Percentiles rank a stretch among this genome's conserved stretches.
These are phyloP conservation scores for Lasius platythorax DNA, from an alignment of 2,888 invertebrate genomes.

Conservation along the genomic window DNA sequence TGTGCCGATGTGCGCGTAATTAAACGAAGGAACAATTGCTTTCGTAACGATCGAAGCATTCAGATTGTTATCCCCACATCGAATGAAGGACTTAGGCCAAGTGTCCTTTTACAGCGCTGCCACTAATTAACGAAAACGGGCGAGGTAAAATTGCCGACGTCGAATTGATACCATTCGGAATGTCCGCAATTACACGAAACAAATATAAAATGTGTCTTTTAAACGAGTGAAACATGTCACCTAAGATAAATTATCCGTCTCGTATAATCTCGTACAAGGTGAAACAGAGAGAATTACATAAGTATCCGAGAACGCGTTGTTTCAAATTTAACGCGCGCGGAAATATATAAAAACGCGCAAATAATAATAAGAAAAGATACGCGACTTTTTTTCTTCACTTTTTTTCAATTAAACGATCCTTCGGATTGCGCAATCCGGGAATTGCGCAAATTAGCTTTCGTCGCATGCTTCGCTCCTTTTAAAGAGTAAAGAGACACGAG, in stretches of 20 bases:
- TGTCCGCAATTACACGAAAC: slow-evolving; percentile 3
- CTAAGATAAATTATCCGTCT: background rate
- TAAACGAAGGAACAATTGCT: slow-evolving; percentile 21
- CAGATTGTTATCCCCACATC: slow-evolving; percentile 25
- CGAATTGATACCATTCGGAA: background rate
- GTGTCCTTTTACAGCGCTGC: slow-evolving; percentile 39
- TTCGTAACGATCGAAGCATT: slow-evolving; percentile 30
- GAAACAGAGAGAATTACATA: background rate
- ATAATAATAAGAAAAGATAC: background rate
- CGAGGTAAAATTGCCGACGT: background rate
- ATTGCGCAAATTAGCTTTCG: background rate
- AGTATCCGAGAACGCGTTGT: background rate
- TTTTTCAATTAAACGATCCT: background rate
- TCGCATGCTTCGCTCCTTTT: background rate
- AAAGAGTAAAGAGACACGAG: background rate
- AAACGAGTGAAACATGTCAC: background rate
- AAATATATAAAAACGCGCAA: background rate
- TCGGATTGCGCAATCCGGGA: background rate
- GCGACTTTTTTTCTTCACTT: background rate
- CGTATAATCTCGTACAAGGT: background rate
- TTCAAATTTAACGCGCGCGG: background rate
- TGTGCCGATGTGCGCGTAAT: slow-evolving; percentile 5
- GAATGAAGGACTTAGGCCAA: slow-evolving; percentile 53
- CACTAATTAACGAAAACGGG: slow-evolving; percentile 29
- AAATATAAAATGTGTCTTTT: background rate